phyloP scores from a whole-genome alignment of 2,888 invertebrate genomes.

The Pyrochroa serraticornis region DNA sequence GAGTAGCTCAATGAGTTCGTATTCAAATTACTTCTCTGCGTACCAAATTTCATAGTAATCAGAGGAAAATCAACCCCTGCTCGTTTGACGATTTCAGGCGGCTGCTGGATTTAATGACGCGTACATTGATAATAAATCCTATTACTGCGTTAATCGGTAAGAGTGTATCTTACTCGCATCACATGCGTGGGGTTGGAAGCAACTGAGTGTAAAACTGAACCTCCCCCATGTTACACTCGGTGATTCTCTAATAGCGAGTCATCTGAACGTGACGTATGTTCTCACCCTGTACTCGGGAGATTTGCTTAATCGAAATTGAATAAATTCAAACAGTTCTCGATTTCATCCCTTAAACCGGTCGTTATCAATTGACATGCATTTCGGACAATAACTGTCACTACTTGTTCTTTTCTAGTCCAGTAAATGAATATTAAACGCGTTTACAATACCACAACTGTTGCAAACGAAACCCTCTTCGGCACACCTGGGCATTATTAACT shows the following conservation, averaged over 20 bases:
- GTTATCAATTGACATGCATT: no score
- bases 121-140: constrained; percentile 45
- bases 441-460: no score
- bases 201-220: constrained; percentile 15
- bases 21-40: no score
- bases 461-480: no score
- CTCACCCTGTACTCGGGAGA: constrained; percentile 1
- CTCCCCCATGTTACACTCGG: constrained; percentile 10
- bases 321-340: no score
- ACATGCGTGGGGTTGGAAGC: not conserved
- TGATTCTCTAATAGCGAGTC: constrained; percentile 4
- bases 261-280: constrained; percentile 15
- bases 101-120: constrained; percentile 44
- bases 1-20: no score
- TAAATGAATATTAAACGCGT: no score
- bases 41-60: no score
- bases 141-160: constrained; percentile 24
- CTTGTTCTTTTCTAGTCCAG: no score
- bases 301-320: not conserved
- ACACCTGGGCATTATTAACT: no score
- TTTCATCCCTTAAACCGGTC: no score
- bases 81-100: constrained; percentile 16
- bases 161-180: not conserved
- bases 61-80: not conserved
- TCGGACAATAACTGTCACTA: no score